Evolutionary conservation across 2,113 vertebrate species (phyloP), one percentile per base, ranked within the genome.

Genomic region (Cyphomyrus discorhynchus): DNA sequence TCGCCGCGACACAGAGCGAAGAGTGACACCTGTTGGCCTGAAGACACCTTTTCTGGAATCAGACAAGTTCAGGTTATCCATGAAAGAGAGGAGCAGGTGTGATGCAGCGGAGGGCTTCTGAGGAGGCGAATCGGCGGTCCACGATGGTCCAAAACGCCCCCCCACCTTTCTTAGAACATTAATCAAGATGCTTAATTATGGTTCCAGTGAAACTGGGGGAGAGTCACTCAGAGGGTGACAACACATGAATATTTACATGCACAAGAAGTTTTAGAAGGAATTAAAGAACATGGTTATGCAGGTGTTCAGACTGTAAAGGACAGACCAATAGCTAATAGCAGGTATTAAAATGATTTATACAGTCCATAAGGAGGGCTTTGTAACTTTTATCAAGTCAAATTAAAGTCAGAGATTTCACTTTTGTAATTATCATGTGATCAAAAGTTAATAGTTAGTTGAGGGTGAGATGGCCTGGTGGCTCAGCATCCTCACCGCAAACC

Each of bases 11-110:
- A 86, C 56, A 90, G 89, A 86, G 89, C 83, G 56, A 50, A 86
- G 56, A 87, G 83, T 86, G 89, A 62, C 89, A 85, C 89, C 89
- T 84, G 42, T 62, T 90, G 89, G 89, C 31, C 83, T 90, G n/a
- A 45, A 13, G 49, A 27, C 56, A 70, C 62, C 50, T 42, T 77
- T 58, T 50, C 88, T 35, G 27, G 27, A 17, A 46, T 24, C 52
- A 31, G 31, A 31, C 35, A 17, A 15, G n/a, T 45, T 83, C 39
- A 83, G 17, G 39, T 45, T 39, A 21, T 83, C 21, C 35, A 21
- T 83, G 39, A 19, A 13, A 46, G 21, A 17, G 50, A 39, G 24
- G 50, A 19, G 10, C 86, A 19, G 50, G 86, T 87, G 49, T 9
- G 49, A 53, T 39, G 47, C 27, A 5, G 31, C 2, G 4, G n/a